These are phyloP conservation scores for Acanthurus lineatus DNA, from an alignment of 2,797 vertebrate genomes.

Conservation along the genomic window DNA sequence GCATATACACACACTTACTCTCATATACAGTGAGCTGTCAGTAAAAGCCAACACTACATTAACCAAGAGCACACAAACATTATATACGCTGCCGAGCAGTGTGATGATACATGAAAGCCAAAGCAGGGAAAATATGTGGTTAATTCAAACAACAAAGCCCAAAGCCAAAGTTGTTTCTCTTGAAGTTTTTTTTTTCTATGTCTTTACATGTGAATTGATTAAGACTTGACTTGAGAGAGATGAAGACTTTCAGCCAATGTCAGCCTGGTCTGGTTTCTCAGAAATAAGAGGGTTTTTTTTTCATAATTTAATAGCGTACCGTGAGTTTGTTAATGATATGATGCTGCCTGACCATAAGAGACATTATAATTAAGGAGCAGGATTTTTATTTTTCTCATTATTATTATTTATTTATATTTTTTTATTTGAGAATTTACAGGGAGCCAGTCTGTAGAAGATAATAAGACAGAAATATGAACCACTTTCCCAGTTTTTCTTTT, in stretches of 20 bases:
- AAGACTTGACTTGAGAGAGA: constrained; percentile 15
- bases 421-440: too few species aligned
- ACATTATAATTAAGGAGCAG: too few species aligned
- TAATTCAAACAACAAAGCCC: constrained; percentile 12
- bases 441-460: too few species aligned
- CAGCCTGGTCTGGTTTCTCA: not conserved
- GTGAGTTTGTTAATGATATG: too few species aligned
- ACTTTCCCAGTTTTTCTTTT: too few species aligned
- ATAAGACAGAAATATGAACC: too few species aligned
- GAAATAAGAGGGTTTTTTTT: not conserved
- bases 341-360: too few species aligned
- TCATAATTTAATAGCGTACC: too few species aligned
- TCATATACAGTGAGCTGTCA: constrained; percentile 42
- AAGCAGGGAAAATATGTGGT: not conserved
- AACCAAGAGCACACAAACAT: constrained; percentile 34
- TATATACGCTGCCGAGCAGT: not conserved
- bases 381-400: too few species aligned
- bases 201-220: constrained; percentile 3
- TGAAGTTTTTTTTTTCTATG: too few species aligned
- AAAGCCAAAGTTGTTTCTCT: constrained; percentile 3
- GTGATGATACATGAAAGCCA: constrained; percentile 7
- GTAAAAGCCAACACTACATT: constrained; percentile 28
- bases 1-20: constrained; percentile 13
- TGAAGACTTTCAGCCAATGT: constrained; percentile 21
- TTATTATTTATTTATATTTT: too few species aligned